Evolutionary conservation across 2,113 vertebrate species (phyloP).

Genomic region (Perca flavescens): DNA sequence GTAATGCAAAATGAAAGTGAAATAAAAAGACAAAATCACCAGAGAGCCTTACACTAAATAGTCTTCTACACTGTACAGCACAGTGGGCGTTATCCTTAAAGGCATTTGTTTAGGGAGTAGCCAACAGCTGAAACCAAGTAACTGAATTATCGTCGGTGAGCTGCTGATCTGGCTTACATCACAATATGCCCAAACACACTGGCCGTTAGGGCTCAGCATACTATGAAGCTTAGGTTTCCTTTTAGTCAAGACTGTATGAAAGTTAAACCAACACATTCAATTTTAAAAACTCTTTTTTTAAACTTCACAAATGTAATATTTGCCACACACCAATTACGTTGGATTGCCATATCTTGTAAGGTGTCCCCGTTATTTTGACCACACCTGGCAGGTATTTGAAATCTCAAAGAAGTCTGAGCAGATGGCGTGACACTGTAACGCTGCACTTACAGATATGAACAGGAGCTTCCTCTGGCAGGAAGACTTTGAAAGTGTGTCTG

Average conservation of each 20-base stretch:
- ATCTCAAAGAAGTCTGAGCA: not conserved
- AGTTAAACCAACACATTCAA: not conserved
- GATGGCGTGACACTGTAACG: no score
- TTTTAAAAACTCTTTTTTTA: not conserved
- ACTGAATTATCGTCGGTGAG: slow-evolving; percentile 20
- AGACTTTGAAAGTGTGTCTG: not conserved
- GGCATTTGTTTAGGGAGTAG: slow-evolving; percentile 18
- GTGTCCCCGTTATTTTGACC: not conserved
- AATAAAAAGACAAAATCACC: not conserved
- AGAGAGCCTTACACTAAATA: not conserved
- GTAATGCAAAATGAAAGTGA: not conserved
- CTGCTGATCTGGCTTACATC: slow-evolving; percentile 40
- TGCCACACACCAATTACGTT: not conserved
- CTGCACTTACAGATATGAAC: not conserved
- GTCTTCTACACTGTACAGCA: not conserved
- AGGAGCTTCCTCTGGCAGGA: not conserved
- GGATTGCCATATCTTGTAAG: not conserved
- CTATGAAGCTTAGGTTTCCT: not conserved
- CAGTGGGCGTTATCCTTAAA: not conserved
- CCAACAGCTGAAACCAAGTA: not conserved
- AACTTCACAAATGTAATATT: not conserved
- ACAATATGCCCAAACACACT: not conserved
- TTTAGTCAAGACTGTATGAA: not conserved
- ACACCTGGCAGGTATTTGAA: not conserved
- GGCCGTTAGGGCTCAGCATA: not conserved